Conservation (phyloP, 30 jellyfish, hydroid and myxozoan genomes). For the Pseudorhiza aurosa region DNA sequence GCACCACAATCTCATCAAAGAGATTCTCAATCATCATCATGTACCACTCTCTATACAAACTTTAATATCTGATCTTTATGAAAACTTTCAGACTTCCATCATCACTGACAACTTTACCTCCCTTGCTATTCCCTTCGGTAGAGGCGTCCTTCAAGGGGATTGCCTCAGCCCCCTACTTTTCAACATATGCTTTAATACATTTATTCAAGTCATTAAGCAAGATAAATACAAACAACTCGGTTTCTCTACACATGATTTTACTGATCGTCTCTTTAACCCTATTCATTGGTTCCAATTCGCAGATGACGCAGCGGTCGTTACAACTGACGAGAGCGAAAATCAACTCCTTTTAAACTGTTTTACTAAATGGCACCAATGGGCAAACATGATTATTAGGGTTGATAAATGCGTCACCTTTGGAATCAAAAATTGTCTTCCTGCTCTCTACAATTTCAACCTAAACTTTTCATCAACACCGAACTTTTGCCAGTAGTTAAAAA, state of each 20-base stretch:
- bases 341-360: slow-evolving; percentile 20
- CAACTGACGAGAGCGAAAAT: slow-evolving; percentile 1
- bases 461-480: slow-evolving; percentile 18
- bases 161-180: slow-evolving; percentile 12
- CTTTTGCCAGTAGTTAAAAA: slow-evolving; percentile 8
- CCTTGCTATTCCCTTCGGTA: slow-evolving; percentile 3
- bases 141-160: not conserved
- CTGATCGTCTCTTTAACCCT: slow-evolving; percentile 15
- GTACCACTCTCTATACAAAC: slow-evolving; percentile 9
- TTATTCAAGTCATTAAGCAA: slow-evolving; percentile 15
- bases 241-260: slow-evolving; percentile 2
- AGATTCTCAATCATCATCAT: slow-evolving; percentile 9
- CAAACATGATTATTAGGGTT: slow-evolving; percentile 3
- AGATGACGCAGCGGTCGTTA: slow-evolving; percentile 25
- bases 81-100: slow-evolving; percentile 5
- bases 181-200: slow-evolving; percentile 22
- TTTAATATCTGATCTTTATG: slow-evolving; percentile 17
- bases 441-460: slow-evolving; percentile 23
- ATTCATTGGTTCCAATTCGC: slow-evolving; percentile 36
- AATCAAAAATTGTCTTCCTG: slow-evolving; percentile 11
- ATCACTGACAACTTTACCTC: slow-evolving; percentile 10
- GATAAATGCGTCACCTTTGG: slow-evolving; percentile 19
- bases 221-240: slow-evolving; percentile 13
- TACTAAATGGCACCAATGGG: slow-evolving; percentile 22
- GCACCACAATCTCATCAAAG: slow-evolving; percentile 11